Base-by-base conservation (phyloP, 2,888 invertebrate genomes). In the Adelphocoris suturalis region DNA sequence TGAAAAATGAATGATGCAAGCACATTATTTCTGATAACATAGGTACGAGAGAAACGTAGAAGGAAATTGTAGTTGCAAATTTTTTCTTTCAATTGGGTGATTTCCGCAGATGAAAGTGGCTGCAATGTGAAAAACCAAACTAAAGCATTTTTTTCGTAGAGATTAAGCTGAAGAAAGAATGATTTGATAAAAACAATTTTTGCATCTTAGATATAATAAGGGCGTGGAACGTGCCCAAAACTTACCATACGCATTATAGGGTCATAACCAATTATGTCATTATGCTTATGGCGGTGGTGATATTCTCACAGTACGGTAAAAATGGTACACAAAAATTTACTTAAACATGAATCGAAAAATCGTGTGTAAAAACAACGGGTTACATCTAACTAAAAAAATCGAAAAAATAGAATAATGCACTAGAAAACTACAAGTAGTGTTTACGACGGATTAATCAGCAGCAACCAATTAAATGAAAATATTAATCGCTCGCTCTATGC, bases 401-500 rank as follows among this genome's bases (percentile, higher is more conserved):
- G 37, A 37, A 37, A 37, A 37, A 23, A 68, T 16, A 52, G 23
- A 68, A 68, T 16, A 68, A 68, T 68, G 68, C 68, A 68, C 78
- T 78, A 78, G 46, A 46, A 46, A 78, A 16, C 47, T 78, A 47
- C 37, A 78, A 78, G 37, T 78, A 78, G 37, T 46, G 46, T 78
- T 37, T 78, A 78, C 78, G 78, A 16, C 37, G 47, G 47, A 78
- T 7, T n/a, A 12, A 28, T 78, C 78, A 78, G 61, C 57, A 61
- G 85, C 85, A 85, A 85, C 55, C 57, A 85, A n/a, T 57, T 16
- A 85, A 37, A 57, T 61, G 61, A 85, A 85, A 55, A 14, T 52
- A 57, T 85, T 55, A n/a, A 57, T 86, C 13, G 75, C 86, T 55
- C 19, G 75, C 86, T 46, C 86, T 86, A 75, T 48, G 75, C 86